Evolutionary conservation across 1,140 invertebrate species (phyloP), one percentile per base, ranked within the genome.

Genomic region (Diploscapter pachys): DNA sequence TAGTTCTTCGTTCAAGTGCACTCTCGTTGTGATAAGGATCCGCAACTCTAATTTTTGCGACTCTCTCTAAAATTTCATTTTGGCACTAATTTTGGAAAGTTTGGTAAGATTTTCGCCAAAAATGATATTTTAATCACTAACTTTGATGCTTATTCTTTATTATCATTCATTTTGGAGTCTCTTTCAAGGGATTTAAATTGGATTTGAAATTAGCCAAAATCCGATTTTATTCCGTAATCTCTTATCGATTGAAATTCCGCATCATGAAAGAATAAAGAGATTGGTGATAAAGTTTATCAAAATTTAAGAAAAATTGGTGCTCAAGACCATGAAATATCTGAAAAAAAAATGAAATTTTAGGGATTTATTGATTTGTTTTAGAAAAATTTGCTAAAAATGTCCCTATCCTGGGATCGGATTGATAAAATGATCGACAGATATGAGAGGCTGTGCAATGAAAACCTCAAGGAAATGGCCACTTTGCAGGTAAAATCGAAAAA

Each of bases 341-440:
- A 64, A 9, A 64, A 8, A 50, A 5, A 8, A 48, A 9, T 64
- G 31, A 8, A 8, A 64, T 64, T 64, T 64, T 64, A 31, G 31
- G 31, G 6, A 64, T 64, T 13, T 50, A 8, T 5, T 64, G 13
- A 64, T 64, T 59, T 59, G 13, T 64, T 64, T 64, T 13, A 6
- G 52, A 68, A 2, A 68, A 31, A 31, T 31, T 31, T 31, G 31
- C 1, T 31, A 31, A 31, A 31, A 31, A 31, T 31, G 31, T 31
- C 31, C 31, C 31, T 68, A 55, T 52, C 66, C 13, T 68, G 66
- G 66, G 49, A 51, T 8, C 66, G 66, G 49, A 68, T 68, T 52
- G 8, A n/a, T 11, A 68, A 68, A 48, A 55, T 68, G n/a, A 11
- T 68, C 49, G 66, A 68, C 52, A 6, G 66, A 8, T 68, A 68